Evolutionary conservation across 2,113 vertebrate species (phyloP).

Genomic region (Columba livia): DNA sequence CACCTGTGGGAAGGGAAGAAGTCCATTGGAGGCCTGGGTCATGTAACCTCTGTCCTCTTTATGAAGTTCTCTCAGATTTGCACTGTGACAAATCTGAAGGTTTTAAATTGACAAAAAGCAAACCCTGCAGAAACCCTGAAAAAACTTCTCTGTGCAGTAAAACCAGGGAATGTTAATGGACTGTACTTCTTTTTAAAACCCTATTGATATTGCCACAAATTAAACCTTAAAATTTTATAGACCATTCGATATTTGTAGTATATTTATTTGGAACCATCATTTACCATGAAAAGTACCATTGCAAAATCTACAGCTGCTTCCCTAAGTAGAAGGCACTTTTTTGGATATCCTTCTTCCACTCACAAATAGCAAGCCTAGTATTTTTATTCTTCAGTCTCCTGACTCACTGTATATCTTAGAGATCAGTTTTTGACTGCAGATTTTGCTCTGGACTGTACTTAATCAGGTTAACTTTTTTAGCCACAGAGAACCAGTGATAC

Average conservation of each 20-base stretch:
- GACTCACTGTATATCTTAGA: neutral
- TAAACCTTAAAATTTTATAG: neutral
- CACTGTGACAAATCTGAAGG: neutral
- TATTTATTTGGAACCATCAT: neutral
- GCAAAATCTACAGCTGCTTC: neutral
- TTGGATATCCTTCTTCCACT: neutral
- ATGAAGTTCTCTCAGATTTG: neutral
- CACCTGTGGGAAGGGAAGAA: neutral
- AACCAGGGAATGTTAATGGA: neutral
- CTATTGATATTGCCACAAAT: neutral
- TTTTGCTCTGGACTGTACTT: neutral
- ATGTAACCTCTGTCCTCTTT: neutral
- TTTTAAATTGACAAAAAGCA: neutral
- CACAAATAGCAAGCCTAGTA: neutral
- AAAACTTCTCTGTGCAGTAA: neutral
- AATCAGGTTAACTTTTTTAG: neutral
- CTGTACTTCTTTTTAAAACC: neutral
- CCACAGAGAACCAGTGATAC: neutral
- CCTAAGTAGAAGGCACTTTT: neutral
- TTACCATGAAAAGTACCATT: neutral
- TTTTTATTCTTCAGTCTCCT: neutral
- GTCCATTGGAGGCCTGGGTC: neutral
- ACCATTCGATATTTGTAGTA: neutral
- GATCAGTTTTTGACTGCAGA: neutral
- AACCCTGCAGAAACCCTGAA: fast-evolving